Evolutionary conservation across 2,888 invertebrate genomes (phyloP).

Genomic region (Acleris sparsana): DNA sequence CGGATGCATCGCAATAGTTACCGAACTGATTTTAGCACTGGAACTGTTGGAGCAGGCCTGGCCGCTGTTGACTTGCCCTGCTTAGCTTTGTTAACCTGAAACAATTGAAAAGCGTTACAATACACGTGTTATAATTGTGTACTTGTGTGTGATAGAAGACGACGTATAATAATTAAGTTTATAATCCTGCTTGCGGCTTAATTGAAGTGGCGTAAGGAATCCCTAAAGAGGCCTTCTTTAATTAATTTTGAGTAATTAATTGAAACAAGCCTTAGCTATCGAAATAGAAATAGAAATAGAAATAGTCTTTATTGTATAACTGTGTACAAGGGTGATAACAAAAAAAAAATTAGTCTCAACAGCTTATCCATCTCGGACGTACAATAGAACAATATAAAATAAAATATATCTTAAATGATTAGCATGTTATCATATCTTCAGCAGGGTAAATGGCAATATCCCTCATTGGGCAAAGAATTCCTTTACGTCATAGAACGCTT

Average conservation of each 20-base stretch:
- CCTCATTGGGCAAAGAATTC: too few species aligned
- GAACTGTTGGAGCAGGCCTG: background rate
- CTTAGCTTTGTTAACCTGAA: constrained; percentile 1
- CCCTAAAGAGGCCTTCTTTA: background rate
- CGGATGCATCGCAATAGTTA: constrained; percentile 4
- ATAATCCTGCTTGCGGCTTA: background rate
- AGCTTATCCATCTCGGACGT: too few species aligned
- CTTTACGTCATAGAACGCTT: too few species aligned
- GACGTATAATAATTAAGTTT: background rate
- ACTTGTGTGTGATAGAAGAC: background rate
- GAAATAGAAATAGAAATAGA: too few species aligned
- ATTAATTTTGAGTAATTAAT: constrained; percentile 19
- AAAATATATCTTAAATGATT: too few species aligned
- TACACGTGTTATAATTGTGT: background rate
- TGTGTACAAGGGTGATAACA: too few species aligned
- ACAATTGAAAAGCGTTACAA: background rate
- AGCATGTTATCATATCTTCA: too few species aligned
- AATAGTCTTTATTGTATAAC: too few species aligned
- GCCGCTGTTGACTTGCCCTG: background rate
- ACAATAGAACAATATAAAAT: too few species aligned
- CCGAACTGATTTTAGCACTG: background rate
- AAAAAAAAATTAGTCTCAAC: too few species aligned
- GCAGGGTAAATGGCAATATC: too few species aligned
- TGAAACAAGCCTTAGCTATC: constrained; percentile 2
- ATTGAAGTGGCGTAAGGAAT: constrained; percentile 9